Conservation (phyloP, 2,113 vertebrate genomes). For the Aepyceros melampus region DNA sequence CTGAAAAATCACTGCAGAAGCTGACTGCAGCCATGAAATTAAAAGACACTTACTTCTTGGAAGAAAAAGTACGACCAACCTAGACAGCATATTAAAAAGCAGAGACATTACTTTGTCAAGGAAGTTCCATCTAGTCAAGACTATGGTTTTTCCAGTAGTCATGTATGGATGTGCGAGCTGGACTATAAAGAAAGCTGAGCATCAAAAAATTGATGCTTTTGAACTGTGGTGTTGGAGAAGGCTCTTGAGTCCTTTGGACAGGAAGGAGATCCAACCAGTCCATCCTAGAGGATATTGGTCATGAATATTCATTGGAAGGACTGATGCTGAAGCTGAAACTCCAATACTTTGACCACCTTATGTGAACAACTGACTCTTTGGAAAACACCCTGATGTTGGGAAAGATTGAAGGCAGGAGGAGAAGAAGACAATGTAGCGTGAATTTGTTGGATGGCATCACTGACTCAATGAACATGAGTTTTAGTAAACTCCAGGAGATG, state of each 20-base stretch:
- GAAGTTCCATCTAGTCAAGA: not conserved
- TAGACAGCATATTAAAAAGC: not conserved
- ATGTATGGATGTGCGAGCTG: not conserved
- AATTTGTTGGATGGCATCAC: not conserved
- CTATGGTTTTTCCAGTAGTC: not conserved
- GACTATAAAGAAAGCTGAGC: not conserved
- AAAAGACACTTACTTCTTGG: not conserved
- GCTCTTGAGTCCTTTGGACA: not conserved
- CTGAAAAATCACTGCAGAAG: not conserved
- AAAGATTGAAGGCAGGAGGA: not conserved
- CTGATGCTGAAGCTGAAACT: not conserved
- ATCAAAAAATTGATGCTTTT: not conserved
- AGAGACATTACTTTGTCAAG: not conserved
- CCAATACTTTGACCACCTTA: not conserved
- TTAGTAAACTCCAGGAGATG: accelerated
- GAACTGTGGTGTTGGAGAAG: not conserved
- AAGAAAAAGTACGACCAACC: not conserved
- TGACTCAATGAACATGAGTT: not conserved
- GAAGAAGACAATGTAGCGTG: not conserved
- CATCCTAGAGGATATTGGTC: not conserved
- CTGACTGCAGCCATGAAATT: not conserved
- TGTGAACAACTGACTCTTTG: not conserved
- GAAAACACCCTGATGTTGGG: not conserved
- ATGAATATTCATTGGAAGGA: not conserved
- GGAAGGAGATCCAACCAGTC: not conserved